These are phyloP conservation scores for Echinometra lucunter DNA, from an alignment of 53 echinoderm and acorn worm genomes.

Conservation along the genomic window DNA sequence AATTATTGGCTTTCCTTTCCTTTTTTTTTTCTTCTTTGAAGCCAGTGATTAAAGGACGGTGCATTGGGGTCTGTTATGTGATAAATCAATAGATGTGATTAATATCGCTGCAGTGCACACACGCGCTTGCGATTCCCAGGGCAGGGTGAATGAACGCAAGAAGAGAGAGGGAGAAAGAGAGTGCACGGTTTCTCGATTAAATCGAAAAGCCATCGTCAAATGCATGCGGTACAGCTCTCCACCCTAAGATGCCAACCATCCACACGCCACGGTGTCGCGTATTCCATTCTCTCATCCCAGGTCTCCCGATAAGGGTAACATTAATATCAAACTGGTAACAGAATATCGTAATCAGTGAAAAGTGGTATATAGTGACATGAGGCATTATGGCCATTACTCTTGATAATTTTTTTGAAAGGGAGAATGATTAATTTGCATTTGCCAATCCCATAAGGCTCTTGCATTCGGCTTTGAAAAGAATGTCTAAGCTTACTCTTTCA, in stretches of 20 bases:
- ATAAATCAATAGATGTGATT: conserved; percentile 50
- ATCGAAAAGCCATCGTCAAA: background rate
- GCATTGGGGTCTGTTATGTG: conserved; percentile 36
- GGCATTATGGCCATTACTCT: background rate
- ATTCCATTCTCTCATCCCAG: background rate
- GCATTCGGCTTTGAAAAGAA: background rate
- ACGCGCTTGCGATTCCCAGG: background rate
- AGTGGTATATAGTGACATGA: background rate
- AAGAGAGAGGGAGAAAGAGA: conserved; percentile 4
- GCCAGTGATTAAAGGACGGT: conserved; percentile 2
- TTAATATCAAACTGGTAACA: background rate
- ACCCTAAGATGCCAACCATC: background rate
- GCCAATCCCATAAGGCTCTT: background rate
- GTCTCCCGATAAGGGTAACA: background rate
- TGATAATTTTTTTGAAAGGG: background rate
- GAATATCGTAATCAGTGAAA: background rate
- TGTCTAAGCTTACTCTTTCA: background rate
- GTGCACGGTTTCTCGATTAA: conserved; percentile 24
- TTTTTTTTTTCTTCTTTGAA: background rate
- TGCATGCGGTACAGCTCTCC: background rate
- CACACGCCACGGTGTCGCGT: background rate
- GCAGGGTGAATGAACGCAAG: conserved; percentile 1
- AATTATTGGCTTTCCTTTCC: background rate
- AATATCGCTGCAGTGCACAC: conserved; percentile 40
- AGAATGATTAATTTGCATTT: background rate